These are phyloP conservation scores for Heliocidaris erythrogramma DNA, from an alignment of 35 echinoderm and acorn worm genomes.

Conservation along the genomic window DNA sequence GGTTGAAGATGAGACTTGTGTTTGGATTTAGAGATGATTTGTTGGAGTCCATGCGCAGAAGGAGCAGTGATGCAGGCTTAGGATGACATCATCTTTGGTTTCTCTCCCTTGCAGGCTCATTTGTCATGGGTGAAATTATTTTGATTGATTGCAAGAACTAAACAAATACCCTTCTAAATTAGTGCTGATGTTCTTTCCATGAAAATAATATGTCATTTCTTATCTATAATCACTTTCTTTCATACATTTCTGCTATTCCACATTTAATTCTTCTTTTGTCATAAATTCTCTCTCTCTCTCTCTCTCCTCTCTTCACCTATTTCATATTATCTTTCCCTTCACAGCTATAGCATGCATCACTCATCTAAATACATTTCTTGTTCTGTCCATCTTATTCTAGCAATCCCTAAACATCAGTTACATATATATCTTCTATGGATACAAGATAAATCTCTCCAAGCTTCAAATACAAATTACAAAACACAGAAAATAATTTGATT, in stretches of 20 bases:
- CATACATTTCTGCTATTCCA: not conserved
- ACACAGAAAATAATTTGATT: too few species aligned
- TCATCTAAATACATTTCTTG: too few species aligned
- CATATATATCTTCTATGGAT: too few species aligned
- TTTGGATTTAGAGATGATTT: not conserved
- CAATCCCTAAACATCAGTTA: too few species aligned
- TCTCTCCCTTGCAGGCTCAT: not conserved
- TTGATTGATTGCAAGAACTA: not conserved
- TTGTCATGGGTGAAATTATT: not conserved
- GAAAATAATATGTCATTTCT: not conserved
- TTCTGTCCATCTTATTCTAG: too few species aligned
- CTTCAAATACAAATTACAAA: too few species aligned
- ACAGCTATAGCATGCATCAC: not conserved
- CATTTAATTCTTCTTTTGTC: not conserved
- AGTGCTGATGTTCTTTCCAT: not conserved
- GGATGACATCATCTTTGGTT: not conserved
- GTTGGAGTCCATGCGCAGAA: not conserved
- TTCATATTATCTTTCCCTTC: not conserved
- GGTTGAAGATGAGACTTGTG: not conserved
- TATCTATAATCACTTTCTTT: not conserved
- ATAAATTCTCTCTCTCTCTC: not conserved
- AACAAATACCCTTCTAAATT: not conserved
- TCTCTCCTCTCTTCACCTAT: slow-evolving; percentile 8
- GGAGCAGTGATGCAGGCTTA: not conserved
- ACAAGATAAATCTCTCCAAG: too few species aligned